A percentile compares a stretch with the other conserved stretches of the same genome.
Evolutionary conservation across 2,888 invertebrate species (phyloP).

Genomic region (Chamaedrilus cognettii): DNA sequence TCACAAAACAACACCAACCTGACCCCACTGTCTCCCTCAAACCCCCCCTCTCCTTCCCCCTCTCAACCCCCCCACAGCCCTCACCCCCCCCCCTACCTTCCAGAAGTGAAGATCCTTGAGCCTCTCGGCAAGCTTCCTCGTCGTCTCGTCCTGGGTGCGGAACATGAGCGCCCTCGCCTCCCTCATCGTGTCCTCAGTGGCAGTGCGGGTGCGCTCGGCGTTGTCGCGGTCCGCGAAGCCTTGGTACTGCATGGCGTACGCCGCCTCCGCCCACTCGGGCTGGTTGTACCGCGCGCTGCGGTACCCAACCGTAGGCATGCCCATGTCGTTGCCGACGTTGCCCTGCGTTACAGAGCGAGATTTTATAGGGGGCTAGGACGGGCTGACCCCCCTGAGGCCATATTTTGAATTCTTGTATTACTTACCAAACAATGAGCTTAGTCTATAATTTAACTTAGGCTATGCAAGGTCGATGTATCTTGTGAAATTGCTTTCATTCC

Average conservation of each 20-base stretch:
- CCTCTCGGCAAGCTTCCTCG: slow-evolving; percentile 58
- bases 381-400: no score
- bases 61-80: no score
- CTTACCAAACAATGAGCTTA: no score
- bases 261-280: slow-evolving; percentile 58
- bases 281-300: slow-evolving; percentile 58
- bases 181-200: slow-evolving; percentile 50
- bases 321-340: slow-evolving; percentile 59
- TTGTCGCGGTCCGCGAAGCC: slow-evolving; percentile 58
- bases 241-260: slow-evolving; percentile 59
- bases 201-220: slow-evolving; percentile 55
- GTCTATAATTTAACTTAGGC: no score
- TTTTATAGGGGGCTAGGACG: no score
- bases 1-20: no score
- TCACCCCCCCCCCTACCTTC: no score
- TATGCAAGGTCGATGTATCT: no score
- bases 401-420: no score
- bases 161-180: slow-evolving; percentile 55
- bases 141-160: slow-evolving; percentile 57
- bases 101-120: slow-evolving; percentile 59
- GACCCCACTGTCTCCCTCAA: no score
- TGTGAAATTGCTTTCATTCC: no score
- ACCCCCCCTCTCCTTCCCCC: no score
- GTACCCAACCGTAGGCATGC: slow-evolving; percentile 59
- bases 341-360: slow-evolving; percentile 41